Percentiles rank a stretch among this genome's conserved stretches.
Conservation (phyloP, 2,113 vertebrate species). For the Xerus inauris region DNA sequence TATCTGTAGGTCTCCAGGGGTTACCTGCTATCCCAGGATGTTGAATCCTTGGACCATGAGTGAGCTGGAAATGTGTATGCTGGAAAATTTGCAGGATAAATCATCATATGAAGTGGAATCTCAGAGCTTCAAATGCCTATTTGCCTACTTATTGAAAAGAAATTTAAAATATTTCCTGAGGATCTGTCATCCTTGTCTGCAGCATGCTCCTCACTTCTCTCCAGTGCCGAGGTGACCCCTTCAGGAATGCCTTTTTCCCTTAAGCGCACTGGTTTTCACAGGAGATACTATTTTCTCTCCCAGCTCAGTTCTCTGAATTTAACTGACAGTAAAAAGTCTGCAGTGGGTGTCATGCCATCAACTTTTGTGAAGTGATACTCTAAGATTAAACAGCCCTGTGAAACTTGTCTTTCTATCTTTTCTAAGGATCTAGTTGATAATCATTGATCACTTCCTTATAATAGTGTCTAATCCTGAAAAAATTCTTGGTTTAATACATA, state of each 20-base stretch:
- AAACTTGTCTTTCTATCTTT: not conserved
- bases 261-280: constrained; percentile 18
- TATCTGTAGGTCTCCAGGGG: not conserved
- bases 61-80: not conserved
- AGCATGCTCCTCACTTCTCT: not conserved
- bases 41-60: not conserved
- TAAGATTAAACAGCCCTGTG: not conserved
- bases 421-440: constrained; percentile 11
- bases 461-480: not conserved
- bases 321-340: not conserved
- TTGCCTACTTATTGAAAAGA: constrained; percentile 18
- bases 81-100: constrained; percentile 26
- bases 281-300: not conserved
- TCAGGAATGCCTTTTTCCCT: not conserved
- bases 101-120: not conserved
- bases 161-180: not conserved
- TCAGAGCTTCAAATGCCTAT: not conserved
- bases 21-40: not conserved
- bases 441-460: not conserved
- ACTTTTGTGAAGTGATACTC: constrained; percentile 19
- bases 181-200: not conserved
- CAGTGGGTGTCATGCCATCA: not conserved
- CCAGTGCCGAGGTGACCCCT: not conserved
- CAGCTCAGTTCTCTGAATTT: constrained; percentile 21
- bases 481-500: not conserved